These are phyloP conservation scores for Gallinago stenura DNA, from an alignment of 2,797 vertebrate species.

Conservation along the genomic window DNA sequence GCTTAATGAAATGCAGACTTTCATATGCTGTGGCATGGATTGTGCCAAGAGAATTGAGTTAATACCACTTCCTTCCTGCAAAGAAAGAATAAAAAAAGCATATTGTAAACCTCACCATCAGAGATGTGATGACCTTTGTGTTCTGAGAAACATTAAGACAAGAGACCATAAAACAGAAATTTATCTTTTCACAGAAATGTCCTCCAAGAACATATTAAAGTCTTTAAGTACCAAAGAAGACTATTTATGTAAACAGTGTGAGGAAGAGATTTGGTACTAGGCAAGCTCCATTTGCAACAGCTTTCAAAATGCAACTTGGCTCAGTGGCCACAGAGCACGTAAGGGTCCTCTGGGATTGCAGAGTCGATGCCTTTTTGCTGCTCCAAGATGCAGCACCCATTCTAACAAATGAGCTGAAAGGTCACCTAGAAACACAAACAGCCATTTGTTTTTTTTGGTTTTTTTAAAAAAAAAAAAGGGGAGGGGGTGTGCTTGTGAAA, in stretches of 20 bases:
- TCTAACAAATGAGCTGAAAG: slow-evolving; percentile 48
- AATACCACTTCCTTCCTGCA: slow-evolving; percentile 65
- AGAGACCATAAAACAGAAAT: slow-evolving; percentile 40
- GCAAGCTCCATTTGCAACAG: neutral
- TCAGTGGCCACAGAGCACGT: neutral
- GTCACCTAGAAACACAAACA: slow-evolving; percentile 33
- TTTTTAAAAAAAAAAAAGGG: no score
- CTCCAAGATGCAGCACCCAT: slow-evolving; percentile 40
- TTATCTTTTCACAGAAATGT: slow-evolving; percentile 29
- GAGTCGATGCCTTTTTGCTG: neutral
- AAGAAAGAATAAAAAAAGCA: slow-evolving; percentile 9
- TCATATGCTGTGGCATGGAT: slow-evolving; percentile 9
- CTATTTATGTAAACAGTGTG: slow-evolving; percentile 15
- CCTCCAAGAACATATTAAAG: slow-evolving; percentile 40
- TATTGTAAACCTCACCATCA: slow-evolving; percentile 18
- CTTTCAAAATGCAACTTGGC: slow-evolving; percentile 36
- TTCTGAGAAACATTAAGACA: slow-evolving; percentile 31
- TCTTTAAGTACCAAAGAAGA: slow-evolving; percentile 6
- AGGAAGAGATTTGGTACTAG: slow-evolving; percentile 8
- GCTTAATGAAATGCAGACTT: slow-evolving; percentile 58
- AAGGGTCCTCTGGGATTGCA: neutral
- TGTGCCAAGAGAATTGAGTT: slow-evolving; percentile 49
- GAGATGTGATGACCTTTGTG: slow-evolving; percentile 46
- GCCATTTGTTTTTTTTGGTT: neutral
- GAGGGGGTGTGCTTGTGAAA: neutral